A percentile compares a stretch with the other conserved stretches of the same genome.
These are phyloP conservation scores for Electrona antarctica DNA, from an alignment of 2,113 vertebrate species.

Conservation along the genomic window DNA sequence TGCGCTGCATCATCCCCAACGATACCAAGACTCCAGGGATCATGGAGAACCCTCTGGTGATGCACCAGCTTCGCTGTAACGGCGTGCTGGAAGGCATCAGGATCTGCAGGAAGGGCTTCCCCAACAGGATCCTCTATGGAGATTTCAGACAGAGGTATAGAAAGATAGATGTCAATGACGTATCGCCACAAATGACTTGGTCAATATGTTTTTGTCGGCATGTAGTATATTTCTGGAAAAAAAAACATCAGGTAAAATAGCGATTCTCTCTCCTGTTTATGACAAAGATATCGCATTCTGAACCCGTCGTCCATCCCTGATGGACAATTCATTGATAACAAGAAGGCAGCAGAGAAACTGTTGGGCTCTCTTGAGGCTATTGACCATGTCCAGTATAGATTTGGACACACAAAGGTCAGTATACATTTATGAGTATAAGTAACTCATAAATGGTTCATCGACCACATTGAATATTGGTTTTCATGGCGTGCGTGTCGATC, in stretches of 20 bases:
- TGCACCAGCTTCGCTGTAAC: slow-evolving; percentile 97
- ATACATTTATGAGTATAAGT: no score
- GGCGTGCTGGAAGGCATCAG: slow-evolving; percentile 94
- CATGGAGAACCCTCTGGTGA: slow-evolving; percentile 92
- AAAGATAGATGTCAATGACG: not conserved
- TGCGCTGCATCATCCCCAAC: slow-evolving; percentile 93
- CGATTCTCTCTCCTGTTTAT: not conserved
- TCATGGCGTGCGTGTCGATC: not conserved
- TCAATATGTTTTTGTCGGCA: no score
- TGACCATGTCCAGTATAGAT: slow-evolving; percentile 85
- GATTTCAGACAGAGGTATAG: slow-evolving; percentile 87
- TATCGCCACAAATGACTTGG: not conserved
- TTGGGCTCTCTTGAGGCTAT: slow-evolving; percentile 77
- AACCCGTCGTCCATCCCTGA: slow-evolving; percentile 61
- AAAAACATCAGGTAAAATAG: no score
- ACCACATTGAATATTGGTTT: not conserved
- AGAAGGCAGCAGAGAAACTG: slow-evolving; percentile 80
- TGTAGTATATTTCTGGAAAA: not conserved
- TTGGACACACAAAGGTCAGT: slow-evolving; percentile 86
- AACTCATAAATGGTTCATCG: no score
- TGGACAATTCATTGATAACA: slow-evolving; percentile 91
- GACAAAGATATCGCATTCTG: slow-evolving; percentile 76
- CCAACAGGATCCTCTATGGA: slow-evolving; percentile 88
- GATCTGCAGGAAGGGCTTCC: slow-evolving; percentile 91
- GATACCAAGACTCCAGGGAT: slow-evolving; percentile 90